Evolutionary conservation across 2,888 invertebrate species (phyloP).

Genomic region (Xestobium rufovillosum): DNA sequence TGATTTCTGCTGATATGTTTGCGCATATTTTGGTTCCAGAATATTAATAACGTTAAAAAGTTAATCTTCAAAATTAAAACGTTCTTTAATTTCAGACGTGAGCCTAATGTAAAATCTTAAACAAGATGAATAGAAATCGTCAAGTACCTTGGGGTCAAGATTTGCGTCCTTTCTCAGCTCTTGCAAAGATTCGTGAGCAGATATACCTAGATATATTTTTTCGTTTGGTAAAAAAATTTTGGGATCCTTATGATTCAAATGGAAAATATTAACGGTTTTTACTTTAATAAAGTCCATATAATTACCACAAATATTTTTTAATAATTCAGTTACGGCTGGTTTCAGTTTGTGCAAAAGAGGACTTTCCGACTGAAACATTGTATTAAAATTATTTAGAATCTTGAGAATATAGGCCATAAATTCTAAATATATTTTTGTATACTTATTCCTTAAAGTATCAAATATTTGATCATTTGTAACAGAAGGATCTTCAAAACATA

Average conservation of each 20-base stretch:
- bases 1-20: not conserved
- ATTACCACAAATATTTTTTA: constrained; percentile 18
- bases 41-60: not conserved
- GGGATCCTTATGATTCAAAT: constrained; percentile 14
- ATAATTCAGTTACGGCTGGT: constrained; percentile 21
- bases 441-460: constrained; percentile 25
- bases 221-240: constrained; percentile 9
- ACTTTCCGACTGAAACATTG: constrained; percentile 24
- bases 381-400: constrained; percentile 25
- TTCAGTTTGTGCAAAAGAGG: constrained; percentile 21
- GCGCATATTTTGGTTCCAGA: not conserved
- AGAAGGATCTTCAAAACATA: constrained; percentile 27
- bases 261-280: constrained; percentile 12
- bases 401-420: constrained; percentile 26
- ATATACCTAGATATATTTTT: constrained; percentile 11
- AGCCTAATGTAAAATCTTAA: constrained; percentile 1
- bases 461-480: constrained; percentile 23
- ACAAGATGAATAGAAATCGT: not conserved
- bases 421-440: constrained; percentile 27
- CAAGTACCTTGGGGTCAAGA: not conserved
- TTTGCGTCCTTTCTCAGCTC: not conserved
- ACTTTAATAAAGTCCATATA: constrained; percentile 12
- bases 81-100: not conserved
- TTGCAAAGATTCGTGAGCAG: constrained; percentile 3
- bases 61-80: not conserved